A percentile compares a stretch with the other conserved stretches of the same genome.
phyloP scores from a whole-genome alignment of 2,113 vertebrate genomes.

The Pagrus major region DNA sequence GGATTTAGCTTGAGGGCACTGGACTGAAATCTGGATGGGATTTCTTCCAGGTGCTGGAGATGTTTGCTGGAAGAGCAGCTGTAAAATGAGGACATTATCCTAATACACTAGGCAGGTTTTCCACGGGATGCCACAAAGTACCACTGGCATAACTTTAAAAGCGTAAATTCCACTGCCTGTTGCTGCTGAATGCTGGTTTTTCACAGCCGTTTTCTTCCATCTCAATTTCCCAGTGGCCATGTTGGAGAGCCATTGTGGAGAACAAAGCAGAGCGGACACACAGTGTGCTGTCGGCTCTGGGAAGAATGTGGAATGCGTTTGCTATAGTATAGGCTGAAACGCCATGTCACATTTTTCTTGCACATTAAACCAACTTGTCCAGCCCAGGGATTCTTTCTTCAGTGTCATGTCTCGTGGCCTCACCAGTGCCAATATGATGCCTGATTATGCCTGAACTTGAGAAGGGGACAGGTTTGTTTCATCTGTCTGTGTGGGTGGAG shows the following conservation, averaged over 20 bases:
- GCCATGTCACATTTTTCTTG: not conserved
- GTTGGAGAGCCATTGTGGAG: constrained; percentile 5
- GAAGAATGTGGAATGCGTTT: constrained; percentile 1
- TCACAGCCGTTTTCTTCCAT: not conserved
- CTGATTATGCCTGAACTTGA: not conserved
- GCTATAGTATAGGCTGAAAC: not conserved
- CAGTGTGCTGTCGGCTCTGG: not conserved
- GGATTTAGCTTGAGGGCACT: constrained; percentile 43
- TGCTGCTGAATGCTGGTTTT: constrained; percentile 30
- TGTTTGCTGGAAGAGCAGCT: constrained; percentile 3
- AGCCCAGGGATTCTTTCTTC: constrained; percentile 7
- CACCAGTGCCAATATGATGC: too few relatives aligned
- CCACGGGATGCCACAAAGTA: constrained; percentile 37
- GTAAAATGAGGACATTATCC: constrained; percentile 30
- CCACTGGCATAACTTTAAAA: constrained; percentile 29
- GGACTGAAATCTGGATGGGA: constrained; percentile 9
- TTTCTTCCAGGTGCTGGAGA: constrained; percentile 22
- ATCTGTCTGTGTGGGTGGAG: not conserved
- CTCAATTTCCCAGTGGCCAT: constrained; percentile 29
- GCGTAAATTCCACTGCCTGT: constrained; percentile 19
- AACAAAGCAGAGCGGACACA: constrained; percentile 22
- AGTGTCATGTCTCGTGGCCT: constrained; percentile 6
- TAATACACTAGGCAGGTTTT: constrained; percentile 39
- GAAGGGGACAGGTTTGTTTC: not conserved
- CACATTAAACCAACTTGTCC: not conserved